Percentiles rank a stretch among this genome's conserved stretches.
phyloP scores from a whole-genome alignment of 64 coral and sea anemone genomes.

The Anthopleura sola region DNA sequence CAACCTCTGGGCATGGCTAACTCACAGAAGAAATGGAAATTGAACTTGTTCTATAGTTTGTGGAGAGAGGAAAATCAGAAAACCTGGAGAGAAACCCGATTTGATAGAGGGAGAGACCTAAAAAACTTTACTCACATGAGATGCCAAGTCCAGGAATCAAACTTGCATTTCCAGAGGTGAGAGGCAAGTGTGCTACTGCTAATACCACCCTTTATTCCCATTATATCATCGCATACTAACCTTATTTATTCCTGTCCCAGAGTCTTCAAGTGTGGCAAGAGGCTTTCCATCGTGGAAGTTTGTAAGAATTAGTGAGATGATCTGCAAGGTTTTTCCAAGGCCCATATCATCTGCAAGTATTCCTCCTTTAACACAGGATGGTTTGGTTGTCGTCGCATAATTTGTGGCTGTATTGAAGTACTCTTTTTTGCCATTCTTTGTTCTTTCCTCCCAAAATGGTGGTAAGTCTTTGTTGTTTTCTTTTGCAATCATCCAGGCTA shows the following conservation, averaged over 20 bases:
- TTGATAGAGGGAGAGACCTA: no score
- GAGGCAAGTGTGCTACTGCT: no score
- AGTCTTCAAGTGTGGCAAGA: slow-evolving; percentile 59
- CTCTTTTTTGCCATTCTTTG: slow-evolving; percentile 26
- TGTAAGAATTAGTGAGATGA: slow-evolving; percentile 65
- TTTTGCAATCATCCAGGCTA: slow-evolving; percentile 70
- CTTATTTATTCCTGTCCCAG: slow-evolving; percentile 12
- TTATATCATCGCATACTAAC: background rate
- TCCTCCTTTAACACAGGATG: slow-evolving; percentile 62
- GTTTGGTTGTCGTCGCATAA: slow-evolving; percentile 59
- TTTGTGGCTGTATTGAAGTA: slow-evolving; percentile 85
- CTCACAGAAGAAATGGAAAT: no score
- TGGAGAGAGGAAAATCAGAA: no score
- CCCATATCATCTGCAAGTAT: slow-evolving; percentile 86
- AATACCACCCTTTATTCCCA: no score
- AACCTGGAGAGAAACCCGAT: no score
- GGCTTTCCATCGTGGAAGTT: slow-evolving; percentile 67
- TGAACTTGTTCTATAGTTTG: no score
- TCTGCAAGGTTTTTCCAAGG: slow-evolving; percentile 75
- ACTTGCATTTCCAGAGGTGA: no score
- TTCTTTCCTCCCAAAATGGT: slow-evolving; percentile 70
- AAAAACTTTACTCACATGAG: no score
- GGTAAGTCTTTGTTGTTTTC: slow-evolving; percentile 68
- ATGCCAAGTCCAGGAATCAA: no score
- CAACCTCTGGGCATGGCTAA: no score